phyloP scores from a whole-genome alignment of 2,113 vertebrate genomes.

The Lycaon pictus region DNA sequence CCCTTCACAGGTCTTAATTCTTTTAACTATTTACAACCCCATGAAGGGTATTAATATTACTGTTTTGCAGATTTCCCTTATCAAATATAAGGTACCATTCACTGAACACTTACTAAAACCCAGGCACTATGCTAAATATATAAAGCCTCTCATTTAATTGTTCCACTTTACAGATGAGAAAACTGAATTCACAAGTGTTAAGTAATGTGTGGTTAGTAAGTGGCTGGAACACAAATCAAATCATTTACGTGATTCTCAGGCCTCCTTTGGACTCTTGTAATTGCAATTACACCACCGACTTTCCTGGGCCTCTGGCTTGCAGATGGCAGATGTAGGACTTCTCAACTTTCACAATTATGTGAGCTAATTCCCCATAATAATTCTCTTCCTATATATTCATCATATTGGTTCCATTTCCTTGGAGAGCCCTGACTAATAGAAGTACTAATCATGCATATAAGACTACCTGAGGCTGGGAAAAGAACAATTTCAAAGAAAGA shows the following conservation, averaged over 20 bases:
- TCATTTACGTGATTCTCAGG: not conserved
- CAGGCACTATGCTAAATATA: not conserved
- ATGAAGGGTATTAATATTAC: not conserved
- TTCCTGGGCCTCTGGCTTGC: not conserved
- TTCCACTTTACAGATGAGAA: not conserved
- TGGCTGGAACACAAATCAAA: not conserved
- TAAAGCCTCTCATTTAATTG: not conserved
- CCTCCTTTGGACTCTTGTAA: not conserved
- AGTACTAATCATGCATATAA: not conserved
- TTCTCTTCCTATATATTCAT: not conserved
- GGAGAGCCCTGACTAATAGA: not conserved
- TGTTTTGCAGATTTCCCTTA: not conserved
- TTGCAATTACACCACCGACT: not conserved
- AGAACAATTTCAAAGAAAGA: not conserved
- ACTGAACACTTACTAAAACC: not conserved
- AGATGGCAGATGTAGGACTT: not conserved
- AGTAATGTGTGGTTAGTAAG: not conserved
- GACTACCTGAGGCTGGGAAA: not conserved
- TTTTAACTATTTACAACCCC: not conserved
- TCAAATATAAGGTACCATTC: not conserved
- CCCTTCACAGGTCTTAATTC: not conserved
- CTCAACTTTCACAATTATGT: not conserved
- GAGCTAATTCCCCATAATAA: not conserved
- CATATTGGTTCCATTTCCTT: not conserved
- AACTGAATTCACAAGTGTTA: not conserved